Conservation (phyloP, 2,888 invertebrate species). For the Drosophila helvetica region DNA sequence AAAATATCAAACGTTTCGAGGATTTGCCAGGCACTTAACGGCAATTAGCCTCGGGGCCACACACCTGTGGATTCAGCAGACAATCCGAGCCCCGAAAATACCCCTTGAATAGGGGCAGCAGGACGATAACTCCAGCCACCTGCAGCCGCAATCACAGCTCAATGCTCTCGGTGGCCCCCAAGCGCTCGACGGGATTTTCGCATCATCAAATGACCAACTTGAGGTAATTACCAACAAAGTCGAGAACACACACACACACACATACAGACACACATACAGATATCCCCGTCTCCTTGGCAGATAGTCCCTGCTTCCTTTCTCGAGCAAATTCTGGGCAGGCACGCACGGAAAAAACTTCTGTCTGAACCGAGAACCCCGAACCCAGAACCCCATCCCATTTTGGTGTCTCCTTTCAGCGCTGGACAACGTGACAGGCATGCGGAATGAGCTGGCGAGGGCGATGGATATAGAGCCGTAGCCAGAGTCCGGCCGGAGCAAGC, state of each 20-base stretch:
- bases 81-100: background rate
- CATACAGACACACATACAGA: conserved; percentile 13
- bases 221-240: conserved; percentile 77
- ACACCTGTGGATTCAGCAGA: conserved; percentile 66
- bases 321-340: conserved; percentile 64
- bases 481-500: conserved; percentile 18
- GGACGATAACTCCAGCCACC: conserved; percentile 16
- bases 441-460: conserved; percentile 50
- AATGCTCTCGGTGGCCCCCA: conserved; percentile 3
- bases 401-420: conserved; percentile 70
- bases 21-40: conserved; percentile 73
- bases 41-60: conserved; percentile 66
- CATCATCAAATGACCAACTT: conserved; percentile 69
- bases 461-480: background rate
- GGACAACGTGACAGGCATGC: conserved; percentile 69
- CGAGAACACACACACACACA: conserved; percentile 56
- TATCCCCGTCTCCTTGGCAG: background rate
- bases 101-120: background rate
- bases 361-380: background rate
- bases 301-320: conserved; percentile 2
- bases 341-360: conserved; percentile 77
- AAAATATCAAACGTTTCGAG: conserved; percentile 54
- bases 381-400: background rate
- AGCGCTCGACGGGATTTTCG: conserved; percentile 66
- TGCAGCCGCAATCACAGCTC: conserved; percentile 47